Percentiles rank a stretch among this genome's conserved stretches.
Evolutionary conservation across 2,888 invertebrate species (phyloP).

Genomic region (Heliconius hortense): DNA sequence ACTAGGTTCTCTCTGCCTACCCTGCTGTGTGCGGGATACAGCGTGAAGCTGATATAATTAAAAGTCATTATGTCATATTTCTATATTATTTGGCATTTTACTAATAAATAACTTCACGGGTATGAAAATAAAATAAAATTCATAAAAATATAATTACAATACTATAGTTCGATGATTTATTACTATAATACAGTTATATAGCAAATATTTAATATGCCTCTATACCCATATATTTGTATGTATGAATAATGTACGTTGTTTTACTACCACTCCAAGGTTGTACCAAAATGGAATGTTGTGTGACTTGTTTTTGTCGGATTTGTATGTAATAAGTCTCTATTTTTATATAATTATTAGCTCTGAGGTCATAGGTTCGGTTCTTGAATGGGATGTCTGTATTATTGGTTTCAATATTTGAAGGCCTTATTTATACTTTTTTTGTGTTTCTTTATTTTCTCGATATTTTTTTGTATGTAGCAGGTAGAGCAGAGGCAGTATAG

Average conservation of each 20-base stretch:
- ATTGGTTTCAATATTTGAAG: background rate
- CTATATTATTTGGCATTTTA: background rate
- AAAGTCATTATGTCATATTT: background rate
- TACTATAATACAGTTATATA: constrained; percentile 30
- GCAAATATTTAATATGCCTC: constrained; percentile 38
- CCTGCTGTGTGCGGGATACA: too few species aligned
- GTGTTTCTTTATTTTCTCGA: too few species aligned
- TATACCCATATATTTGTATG: constrained; percentile 27
- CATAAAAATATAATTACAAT: background rate
- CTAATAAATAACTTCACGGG: background rate
- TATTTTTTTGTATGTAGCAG: too few species aligned
- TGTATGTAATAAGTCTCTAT: constrained; percentile 25
- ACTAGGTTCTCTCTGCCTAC: too few species aligned
- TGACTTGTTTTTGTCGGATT: constrained; percentile 44
- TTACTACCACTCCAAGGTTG: constrained; percentile 47
- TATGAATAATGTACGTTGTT: constrained; percentile 33
- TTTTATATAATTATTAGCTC: constrained; percentile 13
- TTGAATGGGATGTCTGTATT: background rate
- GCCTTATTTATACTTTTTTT: background rate
- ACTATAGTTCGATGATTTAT: background rate
- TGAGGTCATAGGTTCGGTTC: constrained; percentile 4
- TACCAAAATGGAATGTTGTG: constrained; percentile 47
- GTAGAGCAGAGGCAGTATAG: too few species aligned
- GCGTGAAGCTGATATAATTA: too few species aligned
- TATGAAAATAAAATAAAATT: background rate